Evolutionary conservation across 2,797 vertebrate species (phyloP), one percentile per base, ranked within the genome.

Genomic region (Gila robusta): DNA sequence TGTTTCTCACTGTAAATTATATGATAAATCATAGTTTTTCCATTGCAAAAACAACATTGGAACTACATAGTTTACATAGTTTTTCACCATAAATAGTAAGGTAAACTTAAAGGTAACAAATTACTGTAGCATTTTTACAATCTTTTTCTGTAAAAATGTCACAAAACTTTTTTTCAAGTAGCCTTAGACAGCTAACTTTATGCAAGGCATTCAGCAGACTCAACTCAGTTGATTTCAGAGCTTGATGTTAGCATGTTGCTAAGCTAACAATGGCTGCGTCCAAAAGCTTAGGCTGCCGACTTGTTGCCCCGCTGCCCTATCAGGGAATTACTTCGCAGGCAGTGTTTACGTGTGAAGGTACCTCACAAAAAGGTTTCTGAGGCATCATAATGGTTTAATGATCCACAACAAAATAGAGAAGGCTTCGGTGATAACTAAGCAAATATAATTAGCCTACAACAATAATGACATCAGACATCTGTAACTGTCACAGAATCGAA

Each of bases 241-340:
- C 54, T 56, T 71, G 37, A 2, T 41, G 56, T 37, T 74, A 83
- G 71, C 70, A 64, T 74, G 28, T 74, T 73, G 81, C 70, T 83
- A 83, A 17, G 41, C 28, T 83, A 83, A 74, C 7, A 26, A 44
- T 35, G 72, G 5, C 62, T 67, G 28, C 0, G 1, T 14, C 59
- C 11, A 26, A 26, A 26, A 62, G 59, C n/a, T 26, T 14, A 12
- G 59, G n/a, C n/a, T 26, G 11, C 26, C 3, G n/a, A 64, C 59
- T 64, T 26, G 23, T 59, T 59, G 56, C 56, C 1, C 9, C 12
- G 1, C 23, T 59, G 9, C 9, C 56, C 23, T 59, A n/a, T 59
- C 54, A n/a, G 54, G 9, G 23, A 4, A n/a, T n/a, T 1, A 64
- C n/a, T 64, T 64, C 2, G 2, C 21, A 23, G 7, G 21, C 52